Percentiles rank a stretch among this genome's conserved stretches.
Conservation (phyloP, 2,797 vertebrate species). For the Macropodus opercularis region DNA sequence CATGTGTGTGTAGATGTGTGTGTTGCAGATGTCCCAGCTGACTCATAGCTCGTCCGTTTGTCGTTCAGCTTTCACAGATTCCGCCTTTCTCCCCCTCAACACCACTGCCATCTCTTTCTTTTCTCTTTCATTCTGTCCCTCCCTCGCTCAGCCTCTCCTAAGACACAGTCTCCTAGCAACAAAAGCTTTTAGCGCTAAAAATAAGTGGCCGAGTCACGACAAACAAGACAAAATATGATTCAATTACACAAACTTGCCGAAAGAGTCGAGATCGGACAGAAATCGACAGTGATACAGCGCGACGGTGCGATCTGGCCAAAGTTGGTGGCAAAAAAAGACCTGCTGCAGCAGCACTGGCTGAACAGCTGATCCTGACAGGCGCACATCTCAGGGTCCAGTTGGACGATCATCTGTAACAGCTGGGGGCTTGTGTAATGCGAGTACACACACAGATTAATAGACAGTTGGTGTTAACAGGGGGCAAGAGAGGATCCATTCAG, state of each 20-base stretch:
- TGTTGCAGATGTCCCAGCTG: slow-evolving; percentile 78
- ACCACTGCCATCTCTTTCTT: slow-evolving; percentile 58
- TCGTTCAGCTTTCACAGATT: slow-evolving; percentile 78
- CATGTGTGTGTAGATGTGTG: slow-evolving; percentile 40
- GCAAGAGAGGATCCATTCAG: no score
- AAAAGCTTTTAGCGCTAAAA: slow-evolving; percentile 82
- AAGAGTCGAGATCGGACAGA: slow-evolving; percentile 45
- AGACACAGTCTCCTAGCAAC: slow-evolving; percentile 85
- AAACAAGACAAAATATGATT: slow-evolving; percentile 73
- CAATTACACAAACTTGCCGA: slow-evolving; percentile 59
- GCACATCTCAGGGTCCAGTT: slow-evolving; percentile 12
- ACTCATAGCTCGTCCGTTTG: slow-evolving; percentile 77
- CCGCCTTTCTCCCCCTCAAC: slow-evolving; percentile 70
- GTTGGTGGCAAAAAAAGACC: slow-evolving; percentile 14
- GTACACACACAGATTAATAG: slow-evolving; percentile 20
- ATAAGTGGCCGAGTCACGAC: slow-evolving; percentile 77
- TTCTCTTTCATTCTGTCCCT: slow-evolving; percentile 62
- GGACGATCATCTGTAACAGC: slow-evolving; percentile 46
- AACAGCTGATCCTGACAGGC: slow-evolving; percentile 25
- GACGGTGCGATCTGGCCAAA: slow-evolving; percentile 35
- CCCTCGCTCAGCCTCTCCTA: slow-evolving; percentile 69
- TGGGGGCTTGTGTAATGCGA: slow-evolving; percentile 5
- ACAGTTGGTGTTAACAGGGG: not conserved
- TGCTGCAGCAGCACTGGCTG: not conserved
- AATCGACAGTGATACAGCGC: slow-evolving; percentile 22